These are phyloP conservation scores for Fabriciana adippe DNA, from an alignment of 2,888 invertebrate species.

Conservation along the genomic window DNA sequence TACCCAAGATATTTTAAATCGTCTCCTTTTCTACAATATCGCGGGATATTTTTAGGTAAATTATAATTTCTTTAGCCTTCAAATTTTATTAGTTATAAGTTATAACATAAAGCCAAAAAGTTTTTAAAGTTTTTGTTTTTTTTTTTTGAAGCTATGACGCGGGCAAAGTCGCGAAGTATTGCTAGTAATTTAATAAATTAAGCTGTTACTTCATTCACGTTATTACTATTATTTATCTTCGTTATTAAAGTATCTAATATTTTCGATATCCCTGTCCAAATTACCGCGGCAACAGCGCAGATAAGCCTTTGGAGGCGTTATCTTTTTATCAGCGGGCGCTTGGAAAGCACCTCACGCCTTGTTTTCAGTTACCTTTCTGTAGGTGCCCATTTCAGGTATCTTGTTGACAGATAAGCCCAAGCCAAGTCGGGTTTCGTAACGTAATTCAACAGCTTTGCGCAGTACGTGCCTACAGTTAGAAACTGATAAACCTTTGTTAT, in stretches of 20 bases:
- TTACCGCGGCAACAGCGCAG: slow-evolving; percentile 8
- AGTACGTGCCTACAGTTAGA: slow-evolving; percentile 57
- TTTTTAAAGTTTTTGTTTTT: too few species aligned
- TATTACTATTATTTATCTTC: neutral
- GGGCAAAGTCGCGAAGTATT: too few species aligned
- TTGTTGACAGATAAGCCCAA: slow-evolving; percentile 70
- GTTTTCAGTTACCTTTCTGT: slow-evolving; percentile 44
- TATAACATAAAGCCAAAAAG: too few species aligned
- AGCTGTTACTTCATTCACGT: too few species aligned
- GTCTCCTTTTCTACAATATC: too few species aligned
- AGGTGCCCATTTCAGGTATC: slow-evolving; percentile 51
- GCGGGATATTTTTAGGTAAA: too few species aligned
- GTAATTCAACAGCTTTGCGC: slow-evolving; percentile 64
- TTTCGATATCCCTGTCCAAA: slow-evolving; percentile 1
- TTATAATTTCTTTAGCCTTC: too few species aligned
- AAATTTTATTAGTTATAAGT: too few species aligned
- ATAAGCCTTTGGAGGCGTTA: slow-evolving; percentile 33
- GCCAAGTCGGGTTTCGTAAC: slow-evolving; percentile 61
- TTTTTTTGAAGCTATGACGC: too few species aligned
- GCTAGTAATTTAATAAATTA: too few species aligned
- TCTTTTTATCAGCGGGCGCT: slow-evolving; percentile 30
- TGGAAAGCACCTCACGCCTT: slow-evolving; percentile 42
- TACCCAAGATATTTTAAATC: too few species aligned
- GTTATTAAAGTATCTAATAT: slow-evolving; percentile 2
- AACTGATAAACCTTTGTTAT: slow-evolving; percentile 67